Evolutionary conservation across 2,888 invertebrate species (phyloP).

Genomic region (Hypolimnas misippus): DNA sequence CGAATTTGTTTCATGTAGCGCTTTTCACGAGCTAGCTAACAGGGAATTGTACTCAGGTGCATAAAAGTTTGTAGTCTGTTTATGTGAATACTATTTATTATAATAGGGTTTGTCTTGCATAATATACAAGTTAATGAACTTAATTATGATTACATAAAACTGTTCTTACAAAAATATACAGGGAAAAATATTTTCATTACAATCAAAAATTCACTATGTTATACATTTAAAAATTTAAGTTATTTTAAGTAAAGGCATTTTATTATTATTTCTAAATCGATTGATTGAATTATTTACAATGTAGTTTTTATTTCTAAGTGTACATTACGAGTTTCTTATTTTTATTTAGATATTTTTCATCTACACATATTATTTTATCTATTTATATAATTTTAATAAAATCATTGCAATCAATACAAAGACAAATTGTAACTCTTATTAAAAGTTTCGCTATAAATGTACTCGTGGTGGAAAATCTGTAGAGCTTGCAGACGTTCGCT

Average conservation of each 20-base stretch:
- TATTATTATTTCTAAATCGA: background rate
- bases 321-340: background rate
- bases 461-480: slow-evolving; percentile 63
- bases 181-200: background rate
- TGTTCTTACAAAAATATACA: background rate
- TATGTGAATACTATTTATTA: background rate
- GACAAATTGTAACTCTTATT: too few species aligned
- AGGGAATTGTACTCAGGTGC: slow-evolving; percentile 28
- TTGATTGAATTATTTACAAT: background rate
- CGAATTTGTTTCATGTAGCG: slow-evolving; percentile 30
- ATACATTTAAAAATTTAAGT: too few species aligned
- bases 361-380: background rate
- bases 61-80: slow-evolving; percentile 29
- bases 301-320: too few species aligned
- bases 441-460: slow-evolving; percentile 79
- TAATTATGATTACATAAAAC: background rate
- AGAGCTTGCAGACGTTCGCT: slow-evolving; percentile 50
- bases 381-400: too few species aligned
- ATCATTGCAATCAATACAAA: too few species aligned
- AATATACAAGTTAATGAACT: background rate
- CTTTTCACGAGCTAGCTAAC: slow-evolving; percentile 34
- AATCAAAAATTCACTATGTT: background rate
- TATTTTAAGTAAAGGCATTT: too few species aligned
- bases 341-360: background rate
- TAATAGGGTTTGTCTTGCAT: background rate